phyloP scores from a whole-genome alignment of 2,113 vertebrate genomes.

The Poecilia latipinna region DNA sequence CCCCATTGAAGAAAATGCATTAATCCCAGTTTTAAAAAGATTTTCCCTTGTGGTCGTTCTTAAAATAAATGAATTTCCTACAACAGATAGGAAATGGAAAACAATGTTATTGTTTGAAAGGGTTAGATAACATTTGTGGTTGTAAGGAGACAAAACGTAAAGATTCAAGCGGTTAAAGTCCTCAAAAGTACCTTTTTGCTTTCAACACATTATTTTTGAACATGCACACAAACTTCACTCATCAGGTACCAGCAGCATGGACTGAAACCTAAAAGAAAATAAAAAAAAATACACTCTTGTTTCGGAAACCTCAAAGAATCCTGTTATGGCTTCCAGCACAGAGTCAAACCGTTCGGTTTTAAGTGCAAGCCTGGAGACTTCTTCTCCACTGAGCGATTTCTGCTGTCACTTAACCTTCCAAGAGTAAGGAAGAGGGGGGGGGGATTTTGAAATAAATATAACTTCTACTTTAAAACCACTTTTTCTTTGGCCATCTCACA shows the following conservation, averaged over 20 bases:
- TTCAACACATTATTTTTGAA: not conserved
- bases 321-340: conserved; percentile 19
- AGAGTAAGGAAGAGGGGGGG: conserved; percentile 1
- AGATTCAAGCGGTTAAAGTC: not conserved
- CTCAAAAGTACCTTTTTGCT: not conserved
- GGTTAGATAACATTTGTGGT: not conserved
- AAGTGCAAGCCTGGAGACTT: conserved; percentile 16
- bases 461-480: conserved; percentile 7
- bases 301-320: not conserved
- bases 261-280: not conserved
- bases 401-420: conserved; percentile 33
- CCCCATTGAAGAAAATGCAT: too few relatives aligned
- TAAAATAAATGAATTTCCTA: too few relatives aligned
- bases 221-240: not conserved
- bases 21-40: too few relatives aligned
- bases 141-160: not conserved
- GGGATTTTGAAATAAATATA: conserved; percentile 42
- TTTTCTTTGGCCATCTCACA: conserved; percentile 5
- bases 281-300: conserved; percentile 1
- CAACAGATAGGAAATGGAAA: too few relatives aligned
- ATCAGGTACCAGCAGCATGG: not conserved
- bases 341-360: conserved; percentile 27
- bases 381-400: conserved; percentile 14
- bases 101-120: not conserved
- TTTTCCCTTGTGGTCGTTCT: too few relatives aligned